Evolutionary conservation across 2,888 invertebrate species (phyloP).

Genomic region (Drosophila anomelani): DNA sequence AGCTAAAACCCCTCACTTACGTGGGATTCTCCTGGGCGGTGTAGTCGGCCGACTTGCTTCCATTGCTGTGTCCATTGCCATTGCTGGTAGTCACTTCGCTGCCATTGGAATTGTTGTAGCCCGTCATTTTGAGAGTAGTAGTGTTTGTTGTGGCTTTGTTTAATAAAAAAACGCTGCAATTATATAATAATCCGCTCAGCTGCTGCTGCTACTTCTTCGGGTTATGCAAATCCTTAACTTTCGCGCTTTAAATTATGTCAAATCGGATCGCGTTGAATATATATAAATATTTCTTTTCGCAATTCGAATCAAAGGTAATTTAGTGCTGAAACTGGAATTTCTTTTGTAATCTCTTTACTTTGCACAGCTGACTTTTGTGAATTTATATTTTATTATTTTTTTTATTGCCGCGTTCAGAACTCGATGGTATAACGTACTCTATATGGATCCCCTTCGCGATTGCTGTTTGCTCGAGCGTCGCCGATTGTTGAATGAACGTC

Average conservation of each 20-base stretch:
- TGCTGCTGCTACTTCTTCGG: constrained; percentile 19
- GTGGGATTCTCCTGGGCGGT: constrained; percentile 57
- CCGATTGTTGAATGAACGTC: constrained; percentile 58
- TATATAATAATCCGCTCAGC: constrained; percentile 31
- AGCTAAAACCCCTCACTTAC: constrained; percentile 51
- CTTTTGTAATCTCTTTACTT: constrained; percentile 61
- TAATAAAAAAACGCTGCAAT: constrained; percentile 26
- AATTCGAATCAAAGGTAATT: constrained; percentile 49
- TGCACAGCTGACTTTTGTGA: constrained; percentile 22
- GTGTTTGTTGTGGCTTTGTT: background rate
- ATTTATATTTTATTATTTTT: constrained; percentile 3
- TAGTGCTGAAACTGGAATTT: constrained; percentile 48
- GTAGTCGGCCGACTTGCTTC: constrained; percentile 41
- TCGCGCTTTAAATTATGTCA: constrained; percentile 25
- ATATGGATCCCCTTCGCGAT: constrained; percentile 23
- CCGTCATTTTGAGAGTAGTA: constrained; percentile 56
- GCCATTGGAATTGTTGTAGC: constrained; percentile 64
- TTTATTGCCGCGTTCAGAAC: constrained; percentile 14
- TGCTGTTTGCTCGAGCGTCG: constrained; percentile 57
- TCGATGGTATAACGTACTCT: constrained; percentile 6
- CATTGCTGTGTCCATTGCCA: constrained; percentile 43
- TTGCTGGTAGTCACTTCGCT: constrained; percentile 32
- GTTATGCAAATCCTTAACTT: constrained; percentile 46
- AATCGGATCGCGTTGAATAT: constrained; percentile 22
- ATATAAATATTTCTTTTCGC: background rate